phyloP scores from a whole-genome alignment of 2,888 invertebrate species.

The Hyposoter didymator region DNA sequence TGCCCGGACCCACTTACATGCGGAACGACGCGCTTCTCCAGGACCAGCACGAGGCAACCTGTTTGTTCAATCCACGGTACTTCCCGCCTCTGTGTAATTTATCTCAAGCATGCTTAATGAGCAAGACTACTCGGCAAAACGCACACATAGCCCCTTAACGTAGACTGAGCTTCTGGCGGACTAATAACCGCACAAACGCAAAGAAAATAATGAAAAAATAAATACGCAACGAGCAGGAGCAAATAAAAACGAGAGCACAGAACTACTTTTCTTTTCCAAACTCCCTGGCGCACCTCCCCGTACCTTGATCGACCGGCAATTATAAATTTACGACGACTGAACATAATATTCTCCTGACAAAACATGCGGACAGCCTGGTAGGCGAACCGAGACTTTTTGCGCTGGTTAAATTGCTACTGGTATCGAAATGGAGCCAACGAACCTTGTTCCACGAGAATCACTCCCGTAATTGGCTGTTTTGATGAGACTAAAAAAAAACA shows the following conservation, averaged over 20 bases:
- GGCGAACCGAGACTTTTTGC: slow-evolving; percentile 18
- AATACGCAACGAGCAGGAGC: not conserved
- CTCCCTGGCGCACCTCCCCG: slow-evolving; percentile 24
- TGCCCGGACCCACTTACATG: slow-evolving; percentile 65
- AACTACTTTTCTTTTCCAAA: slow-evolving; percentile 8
- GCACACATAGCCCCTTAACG: not conserved
- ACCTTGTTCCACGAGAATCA: not conserved
- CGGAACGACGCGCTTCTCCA: slow-evolving; percentile 64
- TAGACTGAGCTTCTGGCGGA: slow-evolving; percentile 21
- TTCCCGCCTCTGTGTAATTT: slow-evolving; percentile 59
- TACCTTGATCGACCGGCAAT: slow-evolving; percentile 49
- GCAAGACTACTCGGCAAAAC: slow-evolving; percentile 62
- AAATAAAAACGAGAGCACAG: slow-evolving; percentile 37
- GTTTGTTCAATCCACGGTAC: slow-evolving; percentile 61
- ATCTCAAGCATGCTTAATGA: slow-evolving; percentile 71
- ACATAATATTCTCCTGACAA: slow-evolving; percentile 43
- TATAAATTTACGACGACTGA: slow-evolving; percentile 57
- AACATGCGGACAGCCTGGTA: slow-evolving; percentile 12
- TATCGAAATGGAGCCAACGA: slow-evolving; percentile 17
- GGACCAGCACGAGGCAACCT: slow-evolving; percentile 59
- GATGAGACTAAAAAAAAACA: slow-evolving; percentile 2
- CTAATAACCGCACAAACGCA: slow-evolving; percentile 31
- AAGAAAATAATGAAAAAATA: slow-evolving; percentile 10
- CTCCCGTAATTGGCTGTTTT: slow-evolving; percentile 15
- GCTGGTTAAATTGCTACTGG: slow-evolving; percentile 41